Evolutionary conservation across 2,113 vertebrate genomes (phyloP).

Genomic region (Cheirogaleus medius): DNA sequence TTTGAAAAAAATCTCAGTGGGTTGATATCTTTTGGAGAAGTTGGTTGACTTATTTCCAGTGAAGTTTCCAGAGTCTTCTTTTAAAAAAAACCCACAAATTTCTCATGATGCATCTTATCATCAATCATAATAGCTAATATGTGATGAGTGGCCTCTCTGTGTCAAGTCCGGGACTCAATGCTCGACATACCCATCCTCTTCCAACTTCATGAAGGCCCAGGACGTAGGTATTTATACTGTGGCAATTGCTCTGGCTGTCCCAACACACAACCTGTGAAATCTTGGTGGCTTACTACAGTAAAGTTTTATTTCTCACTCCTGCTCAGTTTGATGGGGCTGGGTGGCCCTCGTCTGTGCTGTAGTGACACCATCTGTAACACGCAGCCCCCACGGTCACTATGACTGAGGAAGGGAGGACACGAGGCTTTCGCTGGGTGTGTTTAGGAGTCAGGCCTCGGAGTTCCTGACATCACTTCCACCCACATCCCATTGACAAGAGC

Average conservation of each 20-base stretch:
- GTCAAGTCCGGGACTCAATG: neutral
- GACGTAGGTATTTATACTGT: neutral
- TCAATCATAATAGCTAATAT: neutral
- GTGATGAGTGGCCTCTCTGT: neutral
- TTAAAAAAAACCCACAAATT: neutral
- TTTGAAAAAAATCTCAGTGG: neutral
- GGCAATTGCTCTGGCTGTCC: neutral
- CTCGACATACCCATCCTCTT: neutral
- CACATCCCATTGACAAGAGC: neutral
- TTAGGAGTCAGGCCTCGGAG: neutral
- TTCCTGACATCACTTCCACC: neutral
- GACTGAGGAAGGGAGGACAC: neutral
- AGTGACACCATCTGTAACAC: neutral
- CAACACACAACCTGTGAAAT: neutral
- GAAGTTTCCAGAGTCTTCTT: conserved; percentile 9
- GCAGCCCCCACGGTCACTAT: neutral
- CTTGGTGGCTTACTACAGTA: neutral
- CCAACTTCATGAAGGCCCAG: neutral
- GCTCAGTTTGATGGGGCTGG: neutral
- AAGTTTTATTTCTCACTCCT: neutral
- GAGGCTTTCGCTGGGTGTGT: neutral
- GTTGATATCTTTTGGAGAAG: conserved; percentile 38
- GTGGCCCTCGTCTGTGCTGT: neutral
- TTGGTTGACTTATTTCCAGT: conserved; percentile 42
- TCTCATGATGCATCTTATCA: neutral